Evolutionary conservation across 2,113 vertebrate genomes (phyloP).

Genomic region (Oostethus manadensis): DNA sequence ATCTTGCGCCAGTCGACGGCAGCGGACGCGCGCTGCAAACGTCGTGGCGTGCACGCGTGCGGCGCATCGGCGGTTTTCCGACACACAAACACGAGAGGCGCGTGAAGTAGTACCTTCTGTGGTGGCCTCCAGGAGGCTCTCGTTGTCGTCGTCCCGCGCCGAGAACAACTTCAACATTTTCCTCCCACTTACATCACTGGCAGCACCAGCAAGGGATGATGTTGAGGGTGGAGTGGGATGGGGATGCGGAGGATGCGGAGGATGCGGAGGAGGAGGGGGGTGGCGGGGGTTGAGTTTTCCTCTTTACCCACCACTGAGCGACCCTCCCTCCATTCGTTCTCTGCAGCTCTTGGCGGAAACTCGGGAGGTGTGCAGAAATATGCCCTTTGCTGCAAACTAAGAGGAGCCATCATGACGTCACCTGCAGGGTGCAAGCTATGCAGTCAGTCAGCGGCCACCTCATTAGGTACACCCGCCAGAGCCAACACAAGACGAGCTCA

Average conservation of each 20-base stretch:
- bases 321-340: constrained; percentile 49
- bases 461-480: too few relatives aligned
- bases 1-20: neutral
- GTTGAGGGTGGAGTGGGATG: constrained; percentile 14
- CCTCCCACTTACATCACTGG: constrained; percentile 36
- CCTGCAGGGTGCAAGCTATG: too few relatives aligned
- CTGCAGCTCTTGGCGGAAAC: constrained; percentile 66
- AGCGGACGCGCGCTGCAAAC: neutral
- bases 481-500: neutral
- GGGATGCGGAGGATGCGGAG: constrained; percentile 19
- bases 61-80: constrained; percentile 48
- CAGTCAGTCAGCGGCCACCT: too few relatives aligned
- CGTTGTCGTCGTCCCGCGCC: constrained; percentile 66
- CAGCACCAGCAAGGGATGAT: constrained; percentile 24
- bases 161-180: constrained; percentile 71
- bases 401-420: constrained; percentile 31
- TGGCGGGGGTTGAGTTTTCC: constrained; percentile 31
- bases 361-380: constrained; percentile 60
- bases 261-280: neutral
- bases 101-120: constrained; percentile 56
- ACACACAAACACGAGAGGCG: constrained; percentile 24
- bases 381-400: constrained; percentile 35
- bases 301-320: constrained; percentile 30
- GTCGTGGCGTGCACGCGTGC: constrained; percentile 31
- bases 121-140: constrained; percentile 62